A percentile compares a stretch with the other conserved stretches of the same genome.
Evolutionary conservation across 2,797 vertebrate genomes (phyloP).

Genomic region (Pangasius macronema): DNA sequence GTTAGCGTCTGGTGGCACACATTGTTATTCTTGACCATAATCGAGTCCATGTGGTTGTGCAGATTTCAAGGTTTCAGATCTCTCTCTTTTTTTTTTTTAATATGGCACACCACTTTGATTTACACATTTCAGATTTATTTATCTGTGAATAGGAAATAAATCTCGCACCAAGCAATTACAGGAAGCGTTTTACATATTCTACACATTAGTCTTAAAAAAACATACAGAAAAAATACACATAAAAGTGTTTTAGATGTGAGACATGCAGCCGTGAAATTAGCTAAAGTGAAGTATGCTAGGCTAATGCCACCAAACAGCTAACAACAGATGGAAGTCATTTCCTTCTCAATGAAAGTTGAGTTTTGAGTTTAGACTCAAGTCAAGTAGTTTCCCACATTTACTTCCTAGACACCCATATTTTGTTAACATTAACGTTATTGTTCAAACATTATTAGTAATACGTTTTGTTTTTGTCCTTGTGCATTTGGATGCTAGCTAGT

Average conservation of each 20-base stretch:
- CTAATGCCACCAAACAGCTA: not conserved
- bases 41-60: slow-evolving; percentile 15
- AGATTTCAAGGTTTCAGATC: not conserved
- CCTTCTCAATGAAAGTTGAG: not conserved
- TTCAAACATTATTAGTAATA: not conserved
- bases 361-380: not conserved
- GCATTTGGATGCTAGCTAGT: not conserved
- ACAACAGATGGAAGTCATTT: not conserved
- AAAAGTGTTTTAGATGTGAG: not conserved
- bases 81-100: too few relatives aligned
- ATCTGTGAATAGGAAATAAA: not conserved
- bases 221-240: not conserved
- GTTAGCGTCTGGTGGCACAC: not conserved
- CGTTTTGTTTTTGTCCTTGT: not conserved
- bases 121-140: not conserved
- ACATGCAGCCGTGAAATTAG: not conserved
- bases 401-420: not conserved
- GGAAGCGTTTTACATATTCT: not conserved
- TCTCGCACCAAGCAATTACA: not conserved
- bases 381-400: not conserved
- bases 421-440: not conserved
- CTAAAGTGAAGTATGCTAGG: not conserved
- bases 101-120: not conserved
- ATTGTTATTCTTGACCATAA: slow-evolving; percentile 24
- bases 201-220: not conserved